Evolutionary conservation across 2,113 vertebrate genomes (phyloP), one percentile per base, ranked within the genome.

Genomic region (Talpa occidentalis): DNA sequence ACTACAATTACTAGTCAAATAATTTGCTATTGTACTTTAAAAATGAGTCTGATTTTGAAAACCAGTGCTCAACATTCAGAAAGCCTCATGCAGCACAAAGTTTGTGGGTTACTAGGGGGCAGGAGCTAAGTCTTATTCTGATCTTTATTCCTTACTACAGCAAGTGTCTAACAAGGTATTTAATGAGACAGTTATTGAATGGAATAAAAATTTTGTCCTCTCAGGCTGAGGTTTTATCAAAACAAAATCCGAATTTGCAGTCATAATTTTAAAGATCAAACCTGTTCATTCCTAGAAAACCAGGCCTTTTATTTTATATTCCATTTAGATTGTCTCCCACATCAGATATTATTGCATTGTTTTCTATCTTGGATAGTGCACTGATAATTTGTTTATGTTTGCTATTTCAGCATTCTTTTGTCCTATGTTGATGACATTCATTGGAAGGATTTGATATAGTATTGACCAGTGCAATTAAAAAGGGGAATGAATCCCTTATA

Each of bases 211-310:
- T 8, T 21, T 67, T 90, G 9, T 90, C 42, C 10, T 79, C 44
- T 40, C 3, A 6, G 32, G 40, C 26, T 60, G 70, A 90, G 30
- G 14, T 28, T 66, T 30, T 67, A 22, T 40, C 6, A 62, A 32
- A 76, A 44, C 5, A 52, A 52, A 52, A 17, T 66, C 1, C 79
- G 6, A 3, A 8, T 78, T 80, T 87, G 2, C 16, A 76, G 26
- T 60, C 52, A 21, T 47, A 79, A 91, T 84, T 84, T 80, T 17
- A 76, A 74, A 88, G 21, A 84, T 60, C 30, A 87, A 89, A 66
- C 2, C 6, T 26, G 19, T 79, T 62, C 40, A 90, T 81, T 79
- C 21, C 69, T 76, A 28, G 62, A 85, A 92, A 76, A 47, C 1
- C 76, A 28, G 10, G 11, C 35, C 11, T 83, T 79, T 32, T 44